These are phyloP conservation scores for Cryptosula pallasiana DNA, from an alignment of 2,888 invertebrate species.

Conservation along the genomic window DNA sequence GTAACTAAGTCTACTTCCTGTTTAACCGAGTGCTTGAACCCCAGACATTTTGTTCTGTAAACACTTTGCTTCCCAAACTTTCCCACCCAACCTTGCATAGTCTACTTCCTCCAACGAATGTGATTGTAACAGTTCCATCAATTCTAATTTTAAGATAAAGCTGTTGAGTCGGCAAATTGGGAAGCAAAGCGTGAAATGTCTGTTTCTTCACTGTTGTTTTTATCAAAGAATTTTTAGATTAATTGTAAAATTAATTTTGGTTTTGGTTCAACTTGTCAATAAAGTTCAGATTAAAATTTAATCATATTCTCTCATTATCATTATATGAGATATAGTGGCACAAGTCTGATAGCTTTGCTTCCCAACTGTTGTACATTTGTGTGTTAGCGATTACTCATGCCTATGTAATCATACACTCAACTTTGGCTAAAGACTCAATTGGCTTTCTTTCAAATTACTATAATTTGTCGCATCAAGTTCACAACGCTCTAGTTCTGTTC, in stretches of 20 bases:
- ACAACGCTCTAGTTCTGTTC: no score
- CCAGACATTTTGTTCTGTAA: background rate
- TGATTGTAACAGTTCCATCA: background rate
- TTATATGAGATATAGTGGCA: no score
- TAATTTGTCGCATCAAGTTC: no score
- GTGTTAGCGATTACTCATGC: no score
- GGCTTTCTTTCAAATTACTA: no score
- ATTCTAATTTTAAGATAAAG: background rate
- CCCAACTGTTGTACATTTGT: background rate
- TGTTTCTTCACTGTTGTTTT: no score
- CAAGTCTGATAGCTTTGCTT: background rate
- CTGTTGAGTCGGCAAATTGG: background rate
- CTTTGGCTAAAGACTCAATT: no score
- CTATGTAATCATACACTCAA: no score
- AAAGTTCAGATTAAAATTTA: background rate
- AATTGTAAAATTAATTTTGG: no score
- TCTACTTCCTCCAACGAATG: background rate
- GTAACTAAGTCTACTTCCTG: background rate
- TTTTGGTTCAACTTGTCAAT: no score
- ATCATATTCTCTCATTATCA: background rate
- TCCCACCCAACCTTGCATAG: background rate
- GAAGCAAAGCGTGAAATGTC: background rate
- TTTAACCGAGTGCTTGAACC: conserved; percentile 13
- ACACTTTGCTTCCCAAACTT: conserved; percentile 12
- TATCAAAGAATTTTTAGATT: no score